These are phyloP conservation scores for Drosophila anomalata DNA, from an alignment of 2,888 invertebrate genomes.

Conservation along the genomic window DNA sequence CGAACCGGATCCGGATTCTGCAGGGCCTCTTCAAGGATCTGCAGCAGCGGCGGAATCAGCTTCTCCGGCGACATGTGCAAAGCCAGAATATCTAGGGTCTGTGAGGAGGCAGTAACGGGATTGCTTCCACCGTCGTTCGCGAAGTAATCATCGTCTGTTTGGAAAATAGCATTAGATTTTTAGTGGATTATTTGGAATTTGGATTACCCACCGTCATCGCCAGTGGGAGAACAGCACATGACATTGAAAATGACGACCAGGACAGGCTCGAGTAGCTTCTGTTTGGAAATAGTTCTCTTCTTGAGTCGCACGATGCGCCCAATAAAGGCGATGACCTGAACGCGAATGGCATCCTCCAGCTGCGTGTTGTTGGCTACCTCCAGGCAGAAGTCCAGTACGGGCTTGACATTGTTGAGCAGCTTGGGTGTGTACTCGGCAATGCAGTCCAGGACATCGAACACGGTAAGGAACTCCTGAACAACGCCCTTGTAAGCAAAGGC, in stretches of 20 bases:
- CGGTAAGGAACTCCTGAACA: conserved; percentile 84
- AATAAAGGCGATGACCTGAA: conserved; percentile 88
- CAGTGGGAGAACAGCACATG: conserved; percentile 87
- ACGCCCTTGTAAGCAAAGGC: conserved; percentile 85
- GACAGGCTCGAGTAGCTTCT: conserved; percentile 89
- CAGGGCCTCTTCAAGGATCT: conserved; percentile 87
- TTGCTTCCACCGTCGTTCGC: conserved; percentile 87
- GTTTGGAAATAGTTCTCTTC: conserved; percentile 89
- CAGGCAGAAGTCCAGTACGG: conserved; percentile 88
- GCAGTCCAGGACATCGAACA: conserved; percentile 83
- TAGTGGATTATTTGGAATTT: neutral
- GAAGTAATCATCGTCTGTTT: conserved; percentile 87
- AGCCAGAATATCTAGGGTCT: conserved; percentile 90
- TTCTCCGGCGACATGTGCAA: conserved; percentile 91
- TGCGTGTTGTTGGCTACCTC: conserved; percentile 86
- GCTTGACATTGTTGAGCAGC: conserved; percentile 85
- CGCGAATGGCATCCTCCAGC: conserved; percentile 87
- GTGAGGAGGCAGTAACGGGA: conserved; percentile 88
- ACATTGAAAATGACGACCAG: conserved; percentile 88
- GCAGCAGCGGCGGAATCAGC: conserved; percentile 88
- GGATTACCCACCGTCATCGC: conserved; percentile 86
- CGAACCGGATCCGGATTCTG: conserved; percentile 86
- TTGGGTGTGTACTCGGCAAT: conserved; percentile 82
- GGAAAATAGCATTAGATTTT: neutral
- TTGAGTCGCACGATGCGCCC: conserved; percentile 88